Evolutionary conservation across 2,888 invertebrate species (phyloP).

Genomic region (Lysandra bellargus): DNA sequence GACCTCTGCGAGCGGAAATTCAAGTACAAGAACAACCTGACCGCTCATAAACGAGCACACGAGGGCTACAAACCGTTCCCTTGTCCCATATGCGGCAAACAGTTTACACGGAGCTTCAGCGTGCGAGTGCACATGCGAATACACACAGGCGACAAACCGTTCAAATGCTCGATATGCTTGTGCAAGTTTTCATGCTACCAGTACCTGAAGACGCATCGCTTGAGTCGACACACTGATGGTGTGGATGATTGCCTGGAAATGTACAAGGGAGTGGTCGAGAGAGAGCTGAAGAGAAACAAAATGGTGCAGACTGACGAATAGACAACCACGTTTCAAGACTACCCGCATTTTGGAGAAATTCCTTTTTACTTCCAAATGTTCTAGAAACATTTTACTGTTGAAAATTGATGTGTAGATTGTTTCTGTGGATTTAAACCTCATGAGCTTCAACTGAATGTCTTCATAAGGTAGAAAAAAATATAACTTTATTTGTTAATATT

Average conservation of each 20-base stretch:
- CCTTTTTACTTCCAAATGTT: neutral
- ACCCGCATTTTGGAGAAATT: neutral
- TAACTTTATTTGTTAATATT: neutral
- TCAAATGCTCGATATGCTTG: neutral
- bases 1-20: conserved; percentile 1
- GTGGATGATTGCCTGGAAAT: neutral
- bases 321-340: neutral
- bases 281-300: neutral
- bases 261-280: neutral
- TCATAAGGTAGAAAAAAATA: neutral
- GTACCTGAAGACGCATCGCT: neutral
- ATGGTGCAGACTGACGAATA: neutral
- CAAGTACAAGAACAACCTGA: neutral
- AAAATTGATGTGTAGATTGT: neutral
- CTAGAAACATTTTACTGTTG: neutral
- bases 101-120: neutral
- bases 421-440: neutral
- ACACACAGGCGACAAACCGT: conserved; percentile 6
- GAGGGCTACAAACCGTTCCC: neutral
- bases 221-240: neutral
- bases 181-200: neutral
- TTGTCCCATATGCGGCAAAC: conserved; percentile 3
- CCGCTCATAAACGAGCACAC: neutral
- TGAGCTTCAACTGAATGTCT: neutral
- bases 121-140: neutral